Evolutionary conservation across 2,888 invertebrate genomes (phyloP), one percentile per base, ranked within the genome.

Genomic region (Caenorhabditis auriculariae): DNA sequence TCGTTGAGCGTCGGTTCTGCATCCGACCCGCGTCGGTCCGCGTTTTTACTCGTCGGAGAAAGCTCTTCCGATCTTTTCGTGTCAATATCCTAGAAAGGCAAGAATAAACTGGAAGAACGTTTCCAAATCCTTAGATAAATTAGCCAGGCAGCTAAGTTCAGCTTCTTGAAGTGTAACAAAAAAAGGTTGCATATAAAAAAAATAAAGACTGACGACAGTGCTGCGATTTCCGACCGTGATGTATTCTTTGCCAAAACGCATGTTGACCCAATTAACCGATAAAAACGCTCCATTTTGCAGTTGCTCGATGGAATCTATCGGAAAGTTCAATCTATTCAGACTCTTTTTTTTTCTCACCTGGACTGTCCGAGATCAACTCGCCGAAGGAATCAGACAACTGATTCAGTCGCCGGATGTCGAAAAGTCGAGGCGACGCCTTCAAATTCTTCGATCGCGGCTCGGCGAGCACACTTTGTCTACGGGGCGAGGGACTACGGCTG

Each of bases 221-320:
- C 41, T 4, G 17, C 56, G 43, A 39, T 53, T 79, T 62, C 83
- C 82, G 9, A 85, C 83, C 6, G 83, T 72, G 3, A 83, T 83
- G 71, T 81, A 83, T 7, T 81, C 80, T 39, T 78, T 75, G 27
- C 77, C 76, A 51, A 81, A 81, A 26, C 83, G 82, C 50, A 82
- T 80, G 60, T 84, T 85, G 46, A 82, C 82, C 85, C 85, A 85
- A 60, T 84, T 84, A 72, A 85, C 81, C 9, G 83, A 81, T 17
- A 85, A 24, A 41, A 45, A 62, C 7, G 56, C 24, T 3, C 61
- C 65, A 17, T 62, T 51, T 66, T 72, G 69, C 78, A 59, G 65
- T n/a, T n/a, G n/a, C n/a, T n/a, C n/a, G n/a, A n/a, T n/a, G n/a
- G n/a, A n/a, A n/a, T n/a, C n/a, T n/a, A n/a, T n/a, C n/a, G n/a